Base-by-base conservation (phyloP, 2,888 invertebrate species). In the Drosophila greeni region DNA sequence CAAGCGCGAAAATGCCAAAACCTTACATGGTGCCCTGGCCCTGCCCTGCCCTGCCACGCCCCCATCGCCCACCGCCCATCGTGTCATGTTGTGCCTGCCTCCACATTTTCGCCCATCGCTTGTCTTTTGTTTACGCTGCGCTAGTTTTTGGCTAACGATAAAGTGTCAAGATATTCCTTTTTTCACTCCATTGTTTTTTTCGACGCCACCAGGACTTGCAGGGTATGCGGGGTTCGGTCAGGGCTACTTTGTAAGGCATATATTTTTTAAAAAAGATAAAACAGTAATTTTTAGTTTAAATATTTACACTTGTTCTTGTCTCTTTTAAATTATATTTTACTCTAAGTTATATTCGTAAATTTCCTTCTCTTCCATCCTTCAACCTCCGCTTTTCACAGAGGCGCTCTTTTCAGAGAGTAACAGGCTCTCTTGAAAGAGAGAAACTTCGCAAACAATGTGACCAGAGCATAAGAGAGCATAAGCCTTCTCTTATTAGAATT, bases 111-210 rank as follows among this genome's bases (percentile, higher is more conserved):
- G 56, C 47, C 53, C 62, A 52, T 48, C 34, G 56, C 43, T 45
- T 72, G 72, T 73, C 83, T 84, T 84, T 79, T 84, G 80, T 78
- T 78, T 79, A 60, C 66, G 69, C 71, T 81, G 81, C 75, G 81
- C 84, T 80, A 77, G 76, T 85, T 84, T 80, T 72, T 72, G 76
- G 77, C 80, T 80, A 83, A 85, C 77, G 83, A 85, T 86, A 77
- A 86, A 86, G 81, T 86, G 84, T 86, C 86, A 85, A 86, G 83
- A 82, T 80, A 79, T 76, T 81, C 77, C 69, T 76, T 75, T 74
- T 57, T 68, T 53, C 62, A 58, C 53, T 61, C 48, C 66, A 75
- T 73, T 80, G 68, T 83, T 52, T 54, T 55, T 36, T 20, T 18
- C 31, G n/a, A n/a, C 20, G 45, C 31, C 45, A 47, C 45, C 14